Percentiles rank a stretch among this genome's conserved stretches.
phyloP scores from a whole-genome alignment of 2,113 vertebrate species.

The Rana temporaria region DNA sequence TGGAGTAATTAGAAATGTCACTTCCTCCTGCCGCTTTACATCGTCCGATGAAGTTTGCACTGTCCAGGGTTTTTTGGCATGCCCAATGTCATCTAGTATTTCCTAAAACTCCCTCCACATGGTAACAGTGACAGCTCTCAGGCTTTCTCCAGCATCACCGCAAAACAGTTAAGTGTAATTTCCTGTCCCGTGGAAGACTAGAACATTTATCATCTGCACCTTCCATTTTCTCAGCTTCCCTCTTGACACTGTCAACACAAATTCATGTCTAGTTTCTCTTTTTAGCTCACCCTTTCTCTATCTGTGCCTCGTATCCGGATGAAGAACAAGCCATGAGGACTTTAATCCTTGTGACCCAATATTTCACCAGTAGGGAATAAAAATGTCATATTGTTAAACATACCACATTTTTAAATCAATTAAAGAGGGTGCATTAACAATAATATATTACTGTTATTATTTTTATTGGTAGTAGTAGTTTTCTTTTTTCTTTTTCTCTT shows the following conservation, averaged over 20 bases:
- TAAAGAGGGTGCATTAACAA: no score
- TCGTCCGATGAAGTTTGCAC: background rate
- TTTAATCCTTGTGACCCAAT: background rate
- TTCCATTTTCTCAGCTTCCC: slow-evolving; percentile 32
- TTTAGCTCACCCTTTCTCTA: slow-evolving; percentile 9
- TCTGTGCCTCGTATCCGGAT: background rate
- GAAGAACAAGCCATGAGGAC: background rate
- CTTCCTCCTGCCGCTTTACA: slow-evolving; percentile 33
- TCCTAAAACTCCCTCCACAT: background rate
- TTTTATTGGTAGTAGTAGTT: no score
- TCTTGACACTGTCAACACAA: slow-evolving; percentile 31
- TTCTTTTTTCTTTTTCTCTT: no score
- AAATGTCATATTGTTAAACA: background rate
- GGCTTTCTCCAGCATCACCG: slow-evolving; percentile 3
- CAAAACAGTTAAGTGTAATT: slow-evolving; percentile 40
- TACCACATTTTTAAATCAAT: background rate
- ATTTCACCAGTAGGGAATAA: no score
- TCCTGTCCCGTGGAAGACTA: slow-evolving; percentile 32
- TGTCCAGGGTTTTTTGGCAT: slow-evolving; percentile 21
- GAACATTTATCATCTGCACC: slow-evolving; percentile 40
- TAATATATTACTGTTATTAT: no score
- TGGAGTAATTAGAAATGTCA: slow-evolving; percentile 14
- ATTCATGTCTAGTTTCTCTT: slow-evolving; percentile 11
- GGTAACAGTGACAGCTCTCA: slow-evolving; percentile 24
- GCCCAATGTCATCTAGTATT: slow-evolving; percentile 8